These are phyloP conservation scores for Merluccius polli DNA, from an alignment of 2,797 vertebrate species.

Conservation along the genomic window DNA sequence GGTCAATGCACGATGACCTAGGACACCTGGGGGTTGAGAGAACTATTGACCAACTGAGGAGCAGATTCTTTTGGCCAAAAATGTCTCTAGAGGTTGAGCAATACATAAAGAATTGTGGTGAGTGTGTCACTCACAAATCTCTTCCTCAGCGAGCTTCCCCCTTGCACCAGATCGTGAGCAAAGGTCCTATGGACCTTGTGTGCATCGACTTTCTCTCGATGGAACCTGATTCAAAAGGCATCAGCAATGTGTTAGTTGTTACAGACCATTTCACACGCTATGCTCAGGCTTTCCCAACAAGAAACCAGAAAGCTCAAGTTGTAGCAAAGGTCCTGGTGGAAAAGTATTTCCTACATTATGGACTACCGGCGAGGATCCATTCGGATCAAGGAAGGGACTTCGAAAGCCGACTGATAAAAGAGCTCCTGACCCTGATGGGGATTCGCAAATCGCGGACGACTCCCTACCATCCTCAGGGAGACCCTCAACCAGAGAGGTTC, in stretches of 20 bases:
- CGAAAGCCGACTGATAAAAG: slow-evolving; percentile 7
- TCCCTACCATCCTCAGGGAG: slow-evolving; percentile 26
- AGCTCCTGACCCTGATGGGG: slow-evolving; percentile 9
- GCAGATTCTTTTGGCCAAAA: slow-evolving; percentile 25
- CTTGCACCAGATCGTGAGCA: slow-evolving; percentile 16
- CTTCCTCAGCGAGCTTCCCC: background rate
- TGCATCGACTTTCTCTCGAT: slow-evolving; percentile 16
- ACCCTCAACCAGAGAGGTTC: slow-evolving; percentile 22
- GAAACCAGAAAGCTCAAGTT: background rate
- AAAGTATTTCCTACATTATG: slow-evolving; percentile 21
- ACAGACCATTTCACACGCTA: slow-evolving; percentile 24
- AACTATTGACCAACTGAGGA: slow-evolving; percentile 10
- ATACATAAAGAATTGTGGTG: slow-evolving; percentile 23
- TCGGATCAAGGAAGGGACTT: slow-evolving; percentile 21
- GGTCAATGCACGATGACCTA: slow-evolving; percentile 23
- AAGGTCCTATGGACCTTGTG: slow-evolving; percentile 14
- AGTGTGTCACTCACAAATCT: slow-evolving; percentile 15
- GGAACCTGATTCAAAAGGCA: slow-evolving; percentile 12
- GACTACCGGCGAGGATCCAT: slow-evolving; percentile 19
- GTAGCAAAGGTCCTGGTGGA: slow-evolving; percentile 17
- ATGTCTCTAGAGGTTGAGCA: slow-evolving; percentile 14
- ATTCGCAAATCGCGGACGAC: slow-evolving; percentile 7
- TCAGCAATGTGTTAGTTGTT: slow-evolving; percentile 21
- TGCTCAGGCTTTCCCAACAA: slow-evolving; percentile 19
- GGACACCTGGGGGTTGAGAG: slow-evolving; percentile 20